These are phyloP conservation scores for Bugula neritina DNA, from an alignment of 2,888 invertebrate genomes.

Conservation along the genomic window DNA sequence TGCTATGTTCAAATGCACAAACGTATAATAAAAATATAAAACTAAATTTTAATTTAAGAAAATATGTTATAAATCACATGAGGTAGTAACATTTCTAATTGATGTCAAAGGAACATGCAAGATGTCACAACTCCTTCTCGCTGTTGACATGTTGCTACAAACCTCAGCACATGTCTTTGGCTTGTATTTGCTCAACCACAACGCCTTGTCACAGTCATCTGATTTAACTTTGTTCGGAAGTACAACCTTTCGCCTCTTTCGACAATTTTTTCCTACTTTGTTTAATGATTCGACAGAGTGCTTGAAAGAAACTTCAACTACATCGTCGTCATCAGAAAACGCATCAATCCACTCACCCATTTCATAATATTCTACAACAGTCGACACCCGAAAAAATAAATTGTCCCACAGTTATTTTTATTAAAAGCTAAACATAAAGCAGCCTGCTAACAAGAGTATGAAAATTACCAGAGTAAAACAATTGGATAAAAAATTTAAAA, in stretches of 20 bases:
- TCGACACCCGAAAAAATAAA: too few relatives aligned
- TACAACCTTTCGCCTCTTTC: neutral
- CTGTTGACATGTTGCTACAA: too few relatives aligned
- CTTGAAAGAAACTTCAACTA: neutral
- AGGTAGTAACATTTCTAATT: neutral
- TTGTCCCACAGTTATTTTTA: too few relatives aligned
- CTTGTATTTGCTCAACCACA: neutral
- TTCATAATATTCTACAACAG: neutral
- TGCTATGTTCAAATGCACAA: too few relatives aligned
- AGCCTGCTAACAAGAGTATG: too few relatives aligned
- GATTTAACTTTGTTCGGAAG: neutral
- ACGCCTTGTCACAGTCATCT: neutral
- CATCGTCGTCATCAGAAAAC: neutral
- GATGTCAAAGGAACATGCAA: neutral
- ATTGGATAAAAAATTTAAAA: too few relatives aligned
- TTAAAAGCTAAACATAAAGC: too few relatives aligned
- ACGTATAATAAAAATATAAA: too few relatives aligned
- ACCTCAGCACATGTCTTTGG: neutral
- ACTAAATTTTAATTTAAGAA: too few relatives aligned
- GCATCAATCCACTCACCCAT: neutral
- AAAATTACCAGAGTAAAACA: too few relatives aligned
- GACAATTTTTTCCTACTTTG: neutral
- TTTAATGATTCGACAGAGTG: neutral
- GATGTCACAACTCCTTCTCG: neutral
- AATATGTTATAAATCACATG: too few relatives aligned